phyloP scores from a whole-genome alignment of 1,140 invertebrate genomes.

The Araneus ventricosus region DNA sequence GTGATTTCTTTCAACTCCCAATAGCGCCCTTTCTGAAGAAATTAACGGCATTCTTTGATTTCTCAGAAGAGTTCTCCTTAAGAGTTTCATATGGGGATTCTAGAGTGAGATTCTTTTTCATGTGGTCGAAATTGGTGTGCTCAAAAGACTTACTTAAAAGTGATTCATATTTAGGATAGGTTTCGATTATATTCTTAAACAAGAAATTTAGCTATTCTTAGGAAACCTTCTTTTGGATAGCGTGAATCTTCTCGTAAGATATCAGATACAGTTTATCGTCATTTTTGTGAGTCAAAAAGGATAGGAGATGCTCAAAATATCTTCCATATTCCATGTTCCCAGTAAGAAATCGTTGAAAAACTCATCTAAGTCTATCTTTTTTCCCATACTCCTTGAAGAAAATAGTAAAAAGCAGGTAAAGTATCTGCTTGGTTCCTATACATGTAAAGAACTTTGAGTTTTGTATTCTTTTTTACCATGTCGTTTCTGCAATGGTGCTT shows the following conservation, averaged over 20 bases:
- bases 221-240: background rate
- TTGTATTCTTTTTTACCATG: background rate
- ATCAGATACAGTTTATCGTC: background rate
- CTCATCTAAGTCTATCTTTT: background rate
- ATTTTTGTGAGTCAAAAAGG: background rate
- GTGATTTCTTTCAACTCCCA: constrained; percentile 36
- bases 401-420: background rate
- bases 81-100: background rate
- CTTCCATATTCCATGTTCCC: background rate
- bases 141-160: constrained; percentile 23
- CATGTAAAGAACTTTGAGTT: background rate
- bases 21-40: constrained; percentile 61
- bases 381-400: background rate
- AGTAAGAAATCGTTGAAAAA: background rate
- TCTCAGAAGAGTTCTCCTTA: background rate
- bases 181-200: constrained; percentile 27
- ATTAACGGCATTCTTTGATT: background rate
- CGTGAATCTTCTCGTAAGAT: background rate
- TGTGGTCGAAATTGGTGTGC: constrained; percentile 38
- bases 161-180: background rate
- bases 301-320: constrained; percentile 31
- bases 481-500: background rate
- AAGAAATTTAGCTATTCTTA: background rate
- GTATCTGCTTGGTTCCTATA: background rate
- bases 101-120: constrained; percentile 41